Evolutionary conservation across 2,888 invertebrate genomes (phyloP), one percentile per base, ranked within the genome.

Genomic region (Gisinianus flammeolus): DNA sequence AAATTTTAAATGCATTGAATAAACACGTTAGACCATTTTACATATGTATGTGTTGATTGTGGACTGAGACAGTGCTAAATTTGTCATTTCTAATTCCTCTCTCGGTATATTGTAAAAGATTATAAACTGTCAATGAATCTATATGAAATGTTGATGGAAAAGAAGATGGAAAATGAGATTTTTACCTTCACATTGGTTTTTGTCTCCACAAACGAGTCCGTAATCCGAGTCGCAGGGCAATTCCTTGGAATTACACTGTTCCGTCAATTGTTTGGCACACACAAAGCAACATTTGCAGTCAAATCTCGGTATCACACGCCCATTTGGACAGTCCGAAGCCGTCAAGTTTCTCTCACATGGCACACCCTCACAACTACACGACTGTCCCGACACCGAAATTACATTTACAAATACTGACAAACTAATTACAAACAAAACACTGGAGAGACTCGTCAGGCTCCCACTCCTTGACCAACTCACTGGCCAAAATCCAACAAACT

Each of bases 191-290:
- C 84, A 84, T 30, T 75, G 78, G 22, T 77, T 24, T 79, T 84
- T 82, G 52, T 76, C 44, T 79, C 84, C 84, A 79, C 84, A 84
- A 30, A 74, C 79, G 33, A 84, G 79, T 68, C 84, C 84, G 70
- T 81, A 84, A 74, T 83, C 83, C 66, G 77, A 72, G 68, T 84
- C 83, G 72, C 84, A 84, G 28, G 80, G 82, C 33, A 79, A 66
- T 69, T 82, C 82, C 74, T 78, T 76, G 16, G 80, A 72, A 72
- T 83, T 84, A 79, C 84, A 84, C 62, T 75, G 72, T 62, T 84
- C 84, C 62, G 82, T 82, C 72, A 84, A 80, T 79, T 84, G 84
- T 82, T 84, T 84, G 84, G 84, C 84, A 84, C 84, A 84, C 44
- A 84, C 82, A 78, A 81, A 83, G 73, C 84, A 84, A 75, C 84